Conservation (phyloP, 2,888 invertebrate species). For the Andrena marginata region DNA sequence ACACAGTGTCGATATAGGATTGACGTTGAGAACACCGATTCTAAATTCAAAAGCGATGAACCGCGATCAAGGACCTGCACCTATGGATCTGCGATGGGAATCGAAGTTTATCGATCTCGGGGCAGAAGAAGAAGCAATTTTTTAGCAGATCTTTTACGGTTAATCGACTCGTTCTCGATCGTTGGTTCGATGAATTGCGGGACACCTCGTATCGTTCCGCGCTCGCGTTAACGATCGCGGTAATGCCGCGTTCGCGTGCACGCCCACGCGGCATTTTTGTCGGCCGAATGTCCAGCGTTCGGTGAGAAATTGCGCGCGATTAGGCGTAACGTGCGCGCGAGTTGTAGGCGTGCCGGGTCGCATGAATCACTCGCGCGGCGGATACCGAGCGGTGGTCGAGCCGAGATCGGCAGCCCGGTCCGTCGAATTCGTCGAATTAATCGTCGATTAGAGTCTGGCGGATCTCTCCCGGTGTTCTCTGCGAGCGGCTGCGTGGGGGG, state of each 20-base stretch:
- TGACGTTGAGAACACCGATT: not conserved
- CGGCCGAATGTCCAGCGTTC: slow-evolving; percentile 21
- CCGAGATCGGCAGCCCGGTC: slow-evolving; percentile 21
- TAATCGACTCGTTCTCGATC: not conserved
- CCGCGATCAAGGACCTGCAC: no score
- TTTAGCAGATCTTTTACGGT: not conserved
- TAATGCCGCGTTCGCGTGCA: slow-evolving; percentile 53
- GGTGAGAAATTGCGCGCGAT: slow-evolving; percentile 50
- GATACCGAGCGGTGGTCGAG: slow-evolving; percentile 70
- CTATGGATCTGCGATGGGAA: no score
- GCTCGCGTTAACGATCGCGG: slow-evolving; percentile 33
- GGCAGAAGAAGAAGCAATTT: not conserved
- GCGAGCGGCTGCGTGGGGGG: not conserved
- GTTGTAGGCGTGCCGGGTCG: slow-evolving; percentile 50
- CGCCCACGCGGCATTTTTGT: slow-evolving; percentile 46
- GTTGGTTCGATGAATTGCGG: not conserved
- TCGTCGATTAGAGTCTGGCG: not conserved
- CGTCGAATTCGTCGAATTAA: slow-evolving; percentile 28
- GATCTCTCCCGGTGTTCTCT: not conserved
- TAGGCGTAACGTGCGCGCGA: slow-evolving; percentile 39
- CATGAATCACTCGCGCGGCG: slow-evolving; percentile 44
- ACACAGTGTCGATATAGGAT: not conserved
- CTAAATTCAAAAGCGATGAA: no score
- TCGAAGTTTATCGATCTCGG: not conserved
- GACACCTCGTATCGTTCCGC: not conserved